Base-by-base conservation (phyloP, 1,140 invertebrate genomes). In the Aleiodes sp. region DNA sequence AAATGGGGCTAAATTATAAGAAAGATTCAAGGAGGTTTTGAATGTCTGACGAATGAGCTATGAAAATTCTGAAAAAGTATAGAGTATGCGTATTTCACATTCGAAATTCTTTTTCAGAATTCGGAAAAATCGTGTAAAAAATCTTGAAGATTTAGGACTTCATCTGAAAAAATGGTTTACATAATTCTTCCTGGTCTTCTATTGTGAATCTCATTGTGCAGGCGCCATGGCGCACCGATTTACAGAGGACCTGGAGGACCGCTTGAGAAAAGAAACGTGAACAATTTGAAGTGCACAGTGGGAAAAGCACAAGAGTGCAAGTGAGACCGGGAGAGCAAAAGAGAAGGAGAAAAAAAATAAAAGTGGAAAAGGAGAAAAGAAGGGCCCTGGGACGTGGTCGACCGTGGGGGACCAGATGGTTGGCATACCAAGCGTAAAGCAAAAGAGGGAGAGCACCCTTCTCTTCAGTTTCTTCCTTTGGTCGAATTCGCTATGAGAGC, bases 201-300 rank as follows among this genome's bases (percentile, higher is more conserved):
- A 35, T 10, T 35, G 31, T 16, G 16, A n/a, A 14, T 43, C 8
- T n/a, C 21, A 33, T 62, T 62, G 33, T 62, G 10, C 4, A 37
- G 35, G 60, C 60, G 60, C 60, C 60, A 62, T 28, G 14, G 28
- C 28, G 28, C 57, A 2, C 29, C 4, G 33, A 35, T 35, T 62
- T 39, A 62, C 14, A 29, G 7, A 37, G 3, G 9, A 2, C n/a
- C n/a, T n/a, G 28, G 12, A 24, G 10, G 21, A 24, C 2, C 16
- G 52, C 28, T 57, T 26, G 26, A 57, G 52, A 57, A 24, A 24
- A 43, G n/a, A 26, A 14, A 57, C 26, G 24, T 28, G 52, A 57
- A 1, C 52, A 12, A 16, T 12, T 14, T 6, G 4, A 43, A 6
- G 9, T 4, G 4, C 16, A 43, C 6, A 43, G 52, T 28, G 52